These are phyloP conservation scores for Turnix velox DNA, from an alignment of 2,113 vertebrate species.

Conservation along the genomic window DNA sequence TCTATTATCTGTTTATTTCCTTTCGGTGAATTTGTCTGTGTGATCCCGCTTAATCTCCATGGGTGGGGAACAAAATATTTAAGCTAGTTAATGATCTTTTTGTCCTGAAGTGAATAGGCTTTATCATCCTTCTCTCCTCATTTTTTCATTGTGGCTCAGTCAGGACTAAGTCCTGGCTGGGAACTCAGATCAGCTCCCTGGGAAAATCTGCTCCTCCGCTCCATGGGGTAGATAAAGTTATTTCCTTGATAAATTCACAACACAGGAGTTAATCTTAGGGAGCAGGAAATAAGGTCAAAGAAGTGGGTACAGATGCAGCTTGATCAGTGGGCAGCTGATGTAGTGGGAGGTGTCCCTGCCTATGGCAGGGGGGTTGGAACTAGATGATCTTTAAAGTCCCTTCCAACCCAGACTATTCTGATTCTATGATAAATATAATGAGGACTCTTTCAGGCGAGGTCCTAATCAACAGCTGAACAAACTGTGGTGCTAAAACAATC, in stretches of 20 bases:
- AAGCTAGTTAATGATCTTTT: constrained; percentile 13
- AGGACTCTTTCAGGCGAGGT: neutral
- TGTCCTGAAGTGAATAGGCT: constrained; percentile 29
- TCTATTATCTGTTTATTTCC: constrained; percentile 43
- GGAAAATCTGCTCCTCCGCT: neutral
- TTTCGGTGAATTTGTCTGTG: neutral
- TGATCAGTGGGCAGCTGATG: too few relatives aligned
- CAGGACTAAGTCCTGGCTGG: neutral
- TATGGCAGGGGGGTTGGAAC: too few relatives aligned
- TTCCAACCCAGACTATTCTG: too few relatives aligned
- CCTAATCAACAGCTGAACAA: neutral
- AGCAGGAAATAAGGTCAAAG: neutral
- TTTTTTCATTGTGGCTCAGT: neutral
- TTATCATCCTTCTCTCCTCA: neutral
- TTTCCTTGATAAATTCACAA: neutral
- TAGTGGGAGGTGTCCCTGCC: too few relatives aligned
- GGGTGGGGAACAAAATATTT: constrained; percentile 35
- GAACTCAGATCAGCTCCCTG: neutral
- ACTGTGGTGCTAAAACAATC: neutral
- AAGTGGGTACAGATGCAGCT: neutral
- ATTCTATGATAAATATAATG: too few relatives aligned
- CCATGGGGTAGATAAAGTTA: neutral
- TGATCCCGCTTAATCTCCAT: neutral
- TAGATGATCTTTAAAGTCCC: too few relatives aligned
- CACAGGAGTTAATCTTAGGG: neutral